A percentile compares a stretch with the other conserved stretches of the same genome.
phyloP scores from a whole-genome alignment of 1,140 invertebrate genomes.

The Neodiprion lecontei region DNA sequence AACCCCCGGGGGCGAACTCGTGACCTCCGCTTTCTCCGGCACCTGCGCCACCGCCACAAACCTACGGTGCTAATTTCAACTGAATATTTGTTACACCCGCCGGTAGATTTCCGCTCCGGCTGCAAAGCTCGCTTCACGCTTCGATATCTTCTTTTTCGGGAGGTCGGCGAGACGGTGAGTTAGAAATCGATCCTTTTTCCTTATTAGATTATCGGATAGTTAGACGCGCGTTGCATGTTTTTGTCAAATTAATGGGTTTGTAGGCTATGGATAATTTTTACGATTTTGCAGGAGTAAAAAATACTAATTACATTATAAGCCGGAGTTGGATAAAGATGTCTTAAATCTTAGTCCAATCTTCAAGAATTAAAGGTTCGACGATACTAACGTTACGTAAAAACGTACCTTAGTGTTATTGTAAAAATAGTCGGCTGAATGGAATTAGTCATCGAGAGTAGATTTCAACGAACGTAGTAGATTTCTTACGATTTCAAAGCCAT shows the following conservation, averaged over 20 bases:
- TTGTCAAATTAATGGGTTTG: conserved; percentile 7
- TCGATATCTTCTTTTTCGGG: neutral
- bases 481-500: too few relatives aligned
- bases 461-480: too few relatives aligned
- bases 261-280: too few relatives aligned
- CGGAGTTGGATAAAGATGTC: too few relatives aligned
- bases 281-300: too few relatives aligned
- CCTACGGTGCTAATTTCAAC: conserved; percentile 1
- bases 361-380: too few relatives aligned
- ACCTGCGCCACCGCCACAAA: conserved; percentile 28
- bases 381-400: too few relatives aligned
- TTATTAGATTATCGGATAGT: neutral
- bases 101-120: conserved; percentile 19
- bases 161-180: neutral
- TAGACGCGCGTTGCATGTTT: conserved; percentile 19
- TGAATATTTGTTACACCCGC: conserved; percentile 22
- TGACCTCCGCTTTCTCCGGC: conserved; percentile 16
- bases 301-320: too few relatives aligned
- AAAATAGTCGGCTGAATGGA: too few relatives aligned
- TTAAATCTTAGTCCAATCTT: too few relatives aligned
- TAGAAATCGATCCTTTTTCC: neutral
- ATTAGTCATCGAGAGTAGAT: too few relatives aligned
- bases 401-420: too few relatives aligned
- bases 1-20: conserved; percentile 48
- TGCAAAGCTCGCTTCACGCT: neutral